Base-by-base conservation (phyloP, 2,888 invertebrate genomes). In the Tetanocera ferruginea region DNA sequence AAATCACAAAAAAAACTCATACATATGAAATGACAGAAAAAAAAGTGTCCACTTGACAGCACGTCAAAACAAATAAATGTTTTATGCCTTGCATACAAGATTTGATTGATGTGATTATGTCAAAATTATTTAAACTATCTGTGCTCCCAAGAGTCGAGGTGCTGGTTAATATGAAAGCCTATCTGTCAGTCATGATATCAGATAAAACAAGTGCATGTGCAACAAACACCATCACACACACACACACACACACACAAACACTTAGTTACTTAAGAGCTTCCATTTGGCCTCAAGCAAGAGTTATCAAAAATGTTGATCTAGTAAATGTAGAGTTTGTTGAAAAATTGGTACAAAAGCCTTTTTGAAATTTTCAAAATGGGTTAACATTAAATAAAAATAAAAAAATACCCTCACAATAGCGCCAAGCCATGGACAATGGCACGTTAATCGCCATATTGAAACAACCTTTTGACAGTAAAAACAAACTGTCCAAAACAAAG, bases 101-200 rank as follows among this genome's bases (percentile, higher is more conserved):
- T 75, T 66, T 75, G 75, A 75, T 66, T 75, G 75, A 75, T 67
- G 75, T 67, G 75, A 75, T 75, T 75, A 67, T 67, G 75, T 75
- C 75, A 75, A 75, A 75, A 75, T 66, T 66, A 52, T 75, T 66
- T 28, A 73, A 51, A 25, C 51, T 66, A 25, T 19, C 64, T 67
- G 11, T 4, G 75, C 62, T 67, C 17, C 62, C 51, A 74, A 74
- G 49, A 51, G 64, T 5, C 34, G 51, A 31, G 28, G 17, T 28
- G 28, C 62, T 43, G 28, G 43, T 14, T 23, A 9, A n/a, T 4
- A 23, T 23, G 60, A 37, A 37, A 9, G 62, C 19, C 62, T 43
- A 14, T 52, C 62, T 66, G 67, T 75, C 75, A 75, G 67, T 75
- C 75, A 75, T 34, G 43, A 60, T 37, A 67, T 75, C 75, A 67